Evolutionary conservation across 2,888 invertebrate species (phyloP).

Genomic region (Watsonalla cultraria): DNA sequence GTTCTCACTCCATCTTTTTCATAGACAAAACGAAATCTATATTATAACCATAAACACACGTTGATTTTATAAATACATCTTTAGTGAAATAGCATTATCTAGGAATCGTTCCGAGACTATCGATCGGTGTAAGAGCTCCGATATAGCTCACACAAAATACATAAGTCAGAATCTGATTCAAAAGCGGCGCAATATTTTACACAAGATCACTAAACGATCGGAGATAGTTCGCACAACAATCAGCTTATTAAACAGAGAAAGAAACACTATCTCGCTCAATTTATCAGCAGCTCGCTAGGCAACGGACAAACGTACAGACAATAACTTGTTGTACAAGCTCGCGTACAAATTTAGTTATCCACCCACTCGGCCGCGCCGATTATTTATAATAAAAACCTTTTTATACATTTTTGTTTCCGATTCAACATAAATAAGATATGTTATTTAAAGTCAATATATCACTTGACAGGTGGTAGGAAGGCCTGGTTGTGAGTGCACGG

Average conservation of each 20-base stretch:
- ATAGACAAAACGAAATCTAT: too few species aligned
- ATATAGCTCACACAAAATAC: background rate
- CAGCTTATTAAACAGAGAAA: slow-evolving; percentile 51
- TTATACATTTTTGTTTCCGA: slow-evolving; percentile 75
- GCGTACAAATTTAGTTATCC: slow-evolving; percentile 75
- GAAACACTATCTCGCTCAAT: slow-evolving; percentile 61
- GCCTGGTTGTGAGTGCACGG: slow-evolving; percentile 22
- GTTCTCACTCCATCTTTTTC: too few species aligned
- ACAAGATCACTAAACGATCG: background rate
- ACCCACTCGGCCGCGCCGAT: slow-evolving; percentile 62
- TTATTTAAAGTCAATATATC: slow-evolving; percentile 78
- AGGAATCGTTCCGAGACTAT: too few species aligned
- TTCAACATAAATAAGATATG: slow-evolving; percentile 80
- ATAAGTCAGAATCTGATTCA: background rate
- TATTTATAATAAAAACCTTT: slow-evolving; percentile 73
- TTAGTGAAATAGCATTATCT: too few species aligned
- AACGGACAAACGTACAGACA: slow-evolving; percentile 34
- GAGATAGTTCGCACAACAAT: slow-evolving; percentile 25
- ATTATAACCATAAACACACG: too few species aligned
- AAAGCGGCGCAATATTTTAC: background rate
- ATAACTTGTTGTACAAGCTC: slow-evolving; percentile 63
- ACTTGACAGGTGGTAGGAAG: slow-evolving; percentile 77
- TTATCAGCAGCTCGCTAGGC: slow-evolving; percentile 46
- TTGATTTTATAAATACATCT: too few species aligned
- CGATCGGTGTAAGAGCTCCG: background rate